phyloP scores from a whole-genome alignment of 2,888 invertebrate genomes.

The Shargacucullia verbasci region DNA sequence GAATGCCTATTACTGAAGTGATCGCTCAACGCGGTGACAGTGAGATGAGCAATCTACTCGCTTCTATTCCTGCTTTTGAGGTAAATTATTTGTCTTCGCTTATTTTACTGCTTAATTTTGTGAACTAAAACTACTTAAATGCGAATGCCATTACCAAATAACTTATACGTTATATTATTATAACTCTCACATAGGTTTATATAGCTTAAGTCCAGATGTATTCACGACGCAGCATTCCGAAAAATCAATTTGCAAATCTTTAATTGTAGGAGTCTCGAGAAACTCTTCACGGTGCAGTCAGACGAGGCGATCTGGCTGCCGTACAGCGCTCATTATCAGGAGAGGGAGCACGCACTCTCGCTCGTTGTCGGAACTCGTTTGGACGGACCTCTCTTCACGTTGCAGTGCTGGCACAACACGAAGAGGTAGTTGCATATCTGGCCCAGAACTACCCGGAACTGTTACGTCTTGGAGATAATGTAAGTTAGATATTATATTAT shows the following conservation, averaged over 20 bases:
- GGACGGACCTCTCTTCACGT: constrained; percentile 95
- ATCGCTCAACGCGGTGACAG: constrained; percentile 91
- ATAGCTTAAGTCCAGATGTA: too few relatives aligned
- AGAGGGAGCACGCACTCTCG: constrained; percentile 80
- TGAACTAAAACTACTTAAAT: too few relatives aligned
- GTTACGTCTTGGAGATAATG: constrained; percentile 94
- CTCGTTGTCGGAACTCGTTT: constrained; percentile 90
- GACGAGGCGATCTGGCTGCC: constrained; percentile 88
- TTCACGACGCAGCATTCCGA: too few relatives aligned
- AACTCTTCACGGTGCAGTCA: constrained; percentile 92
- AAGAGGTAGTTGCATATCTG: constrained; percentile 94
- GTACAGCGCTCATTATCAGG: constrained; percentile 89
- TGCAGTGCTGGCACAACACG: constrained; percentile 95
- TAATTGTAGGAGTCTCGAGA: constrained; percentile 92
- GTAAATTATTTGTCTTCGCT: constrained; percentile 75
- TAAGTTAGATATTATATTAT: constrained; percentile 80
- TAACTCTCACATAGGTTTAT: too few relatives aligned
- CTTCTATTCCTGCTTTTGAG: constrained; percentile 93
- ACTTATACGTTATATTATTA: too few relatives aligned
- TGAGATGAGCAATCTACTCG: constrained; percentile 91
- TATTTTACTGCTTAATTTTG: too few relatives aligned
- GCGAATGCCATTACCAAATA: too few relatives aligned
- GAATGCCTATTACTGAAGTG: constrained; percentile 91
- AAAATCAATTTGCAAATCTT: too few relatives aligned
- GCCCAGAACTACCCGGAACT: constrained; percentile 92